A percentile compares a stretch with the other conserved stretches of the same genome.
Evolutionary conservation across 92 coral and sea anemone genomes (phyloP).

Genomic region (Bergia sp.): DNA sequence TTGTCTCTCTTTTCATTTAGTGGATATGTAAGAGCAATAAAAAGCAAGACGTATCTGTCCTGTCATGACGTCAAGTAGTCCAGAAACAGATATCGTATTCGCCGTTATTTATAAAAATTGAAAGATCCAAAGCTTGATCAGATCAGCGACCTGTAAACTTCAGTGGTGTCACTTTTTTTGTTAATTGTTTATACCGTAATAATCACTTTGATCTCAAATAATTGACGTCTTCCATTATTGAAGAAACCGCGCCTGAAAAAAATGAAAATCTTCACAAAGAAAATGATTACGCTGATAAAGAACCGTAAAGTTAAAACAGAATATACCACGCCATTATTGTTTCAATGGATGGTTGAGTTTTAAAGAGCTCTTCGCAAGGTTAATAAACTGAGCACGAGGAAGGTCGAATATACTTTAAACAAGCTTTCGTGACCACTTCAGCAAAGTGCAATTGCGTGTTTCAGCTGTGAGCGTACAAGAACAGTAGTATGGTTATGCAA

Average conservation of each 20-base stretch:
- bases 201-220: background rate
- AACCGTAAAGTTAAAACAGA: background rate
- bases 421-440: slow-evolving; percentile 32
- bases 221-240: slow-evolving; percentile 4
- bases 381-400: slow-evolving; percentile 41
- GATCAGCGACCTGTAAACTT: slow-evolving; percentile 26
- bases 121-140: background rate
- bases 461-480: background rate
- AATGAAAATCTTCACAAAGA: background rate
- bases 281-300: background rate
- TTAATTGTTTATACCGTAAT: background rate
- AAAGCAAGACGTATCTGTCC: background rate
- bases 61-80: background rate
- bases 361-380: slow-evolving; percentile 4
- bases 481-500: background rate
- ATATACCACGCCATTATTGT: background rate
- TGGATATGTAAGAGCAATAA: background rate
- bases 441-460: slow-evolving; percentile 5
- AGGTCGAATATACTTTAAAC: slow-evolving; percentile 17
- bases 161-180: slow-evolving; percentile 4
- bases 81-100: background rate
- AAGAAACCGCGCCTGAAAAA: slow-evolving; percentile 28
- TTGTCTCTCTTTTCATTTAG: background rate
- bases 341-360: slow-evolving; percentile 6
- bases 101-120: background rate